A percentile compares a stretch with the other conserved stretches of the same genome.
Evolutionary conservation across 2,113 vertebrate genomes (phyloP).

Genomic region (Silurus glanis): DNA sequence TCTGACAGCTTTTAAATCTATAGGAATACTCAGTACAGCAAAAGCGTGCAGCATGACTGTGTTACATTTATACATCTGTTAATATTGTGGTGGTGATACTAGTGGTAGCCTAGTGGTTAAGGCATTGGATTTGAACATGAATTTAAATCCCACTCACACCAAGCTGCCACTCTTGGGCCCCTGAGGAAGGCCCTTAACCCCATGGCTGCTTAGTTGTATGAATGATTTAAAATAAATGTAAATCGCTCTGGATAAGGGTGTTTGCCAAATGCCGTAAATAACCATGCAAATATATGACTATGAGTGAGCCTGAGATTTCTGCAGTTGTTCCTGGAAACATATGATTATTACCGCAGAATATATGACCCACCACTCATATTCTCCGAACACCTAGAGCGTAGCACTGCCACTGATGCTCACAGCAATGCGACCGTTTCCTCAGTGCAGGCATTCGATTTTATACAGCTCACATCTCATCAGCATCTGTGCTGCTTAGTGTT

Average conservation of each 20-base stretch:
- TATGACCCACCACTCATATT: background rate
- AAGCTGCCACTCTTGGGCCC: too few relatives aligned
- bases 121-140: too few relatives aligned
- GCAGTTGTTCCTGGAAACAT: background rate
- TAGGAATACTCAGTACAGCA: background rate
- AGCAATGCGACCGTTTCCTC: constrained; percentile 10
- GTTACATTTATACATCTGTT: background rate
- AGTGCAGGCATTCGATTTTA: constrained; percentile 1
- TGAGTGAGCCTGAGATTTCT: background rate
- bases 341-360: constrained; percentile 12
- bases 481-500: background rate
- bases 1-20: background rate
- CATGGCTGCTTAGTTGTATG: too few relatives aligned
- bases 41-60: background rate
- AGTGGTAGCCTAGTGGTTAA: too few relatives aligned
- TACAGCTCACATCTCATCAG: background rate
- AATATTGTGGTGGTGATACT: background rate
- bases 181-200: too few relatives aligned
- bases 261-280: too few relatives aligned
- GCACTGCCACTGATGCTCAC: background rate
- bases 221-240: too few relatives aligned
- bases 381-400: constrained; percentile 36
- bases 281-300: background rate
- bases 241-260: too few relatives aligned
- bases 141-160: too few relatives aligned